Evolutionary conservation across 2,797 vertebrate species (phyloP).

Genomic region (Sebastes iracundus): DNA sequence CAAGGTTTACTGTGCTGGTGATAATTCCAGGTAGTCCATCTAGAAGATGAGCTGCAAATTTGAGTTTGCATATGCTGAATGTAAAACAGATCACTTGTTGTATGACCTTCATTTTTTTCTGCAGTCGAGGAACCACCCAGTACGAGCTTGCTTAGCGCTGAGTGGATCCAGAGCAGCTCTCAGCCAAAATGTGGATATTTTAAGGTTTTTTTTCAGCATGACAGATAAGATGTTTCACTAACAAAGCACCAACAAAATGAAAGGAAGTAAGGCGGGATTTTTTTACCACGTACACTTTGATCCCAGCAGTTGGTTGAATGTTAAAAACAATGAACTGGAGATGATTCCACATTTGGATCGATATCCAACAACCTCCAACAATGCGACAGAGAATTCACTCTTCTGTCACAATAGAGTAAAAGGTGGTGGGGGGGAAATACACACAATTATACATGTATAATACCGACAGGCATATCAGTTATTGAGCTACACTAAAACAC

Average conservation of each 20-base stretch:
- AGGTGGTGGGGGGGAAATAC: not conserved
- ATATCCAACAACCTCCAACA: not conserved
- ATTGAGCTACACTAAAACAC: not conserved
- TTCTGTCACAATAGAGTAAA: not conserved
- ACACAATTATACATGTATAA: slow-evolving; percentile 2
- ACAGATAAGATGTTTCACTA: not conserved
- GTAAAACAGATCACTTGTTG: slow-evolving; percentile 24
- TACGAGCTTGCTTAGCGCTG: not conserved
- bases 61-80: slow-evolving; percentile 32
- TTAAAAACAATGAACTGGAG: not conserved
- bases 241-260: not conserved
- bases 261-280: not conserved
- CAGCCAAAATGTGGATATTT: not conserved
- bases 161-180: not conserved
- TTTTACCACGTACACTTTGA: not conserved
- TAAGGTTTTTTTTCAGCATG: not conserved
- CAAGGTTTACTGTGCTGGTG: not conserved
- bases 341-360: slow-evolving; percentile 12
- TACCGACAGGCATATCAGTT: slow-evolving; percentile 44
- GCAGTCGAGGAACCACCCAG: not conserved
- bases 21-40: not conserved
- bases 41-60: slow-evolving; percentile 8
- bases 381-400: not conserved
- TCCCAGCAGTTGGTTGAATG: not conserved
- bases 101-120: slow-evolving; percentile 40